Base-by-base conservation (phyloP, 2,797 vertebrate genomes). In the Bovichtus diacanthus region DNA sequence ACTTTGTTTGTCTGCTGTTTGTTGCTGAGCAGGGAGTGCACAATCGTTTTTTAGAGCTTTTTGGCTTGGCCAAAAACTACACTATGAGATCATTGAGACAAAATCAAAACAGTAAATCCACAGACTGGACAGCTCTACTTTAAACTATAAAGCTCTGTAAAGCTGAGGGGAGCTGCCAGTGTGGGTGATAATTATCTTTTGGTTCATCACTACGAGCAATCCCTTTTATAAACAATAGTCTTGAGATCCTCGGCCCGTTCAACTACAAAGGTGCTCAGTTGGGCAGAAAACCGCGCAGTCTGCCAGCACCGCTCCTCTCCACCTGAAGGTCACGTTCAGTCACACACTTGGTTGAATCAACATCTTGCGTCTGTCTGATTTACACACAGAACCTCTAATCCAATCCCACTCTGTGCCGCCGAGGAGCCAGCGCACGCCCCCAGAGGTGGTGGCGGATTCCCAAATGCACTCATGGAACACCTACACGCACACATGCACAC, bases 351-450 rank as follows among this genome's bases (percentile, higher is more conserved):
- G 43, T 59, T 62, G 16, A 66, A 70, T 43, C 49, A 61, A 53
- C 63, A 58, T 63, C 50, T 59, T 56, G 41, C 13, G 0, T 67
- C 47, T 81, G 68, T 67, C 10, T 84, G 60, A 80, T 84, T 72
- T 83, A 68, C 49, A 77, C 50, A 15, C 74, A 49, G n/a, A 73
- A 59, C 15, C 76, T 54, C 53, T 83, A 74, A 86, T 88, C 73
- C 76, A 81, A 70, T 78, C 68, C 74, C 34, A 10, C 39, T 67
- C 36, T 19, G 49, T 47, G 41, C 51, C 18, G 7, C 6, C 9
- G 50, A 67, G 67, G 53, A 68, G 73, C 50, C 25, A 11, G 46
- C 47, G 21, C 61, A 74, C 49, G 18, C 76, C 74, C 68, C 47
- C 50, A 62, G 69, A 78, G 36, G 62, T 55, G 78, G 31, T n/a